Evolutionary conservation across 2,113 vertebrate species (phyloP), one percentile per base, ranked within the genome.

Genomic region (Neolamprologus toae): DNA sequence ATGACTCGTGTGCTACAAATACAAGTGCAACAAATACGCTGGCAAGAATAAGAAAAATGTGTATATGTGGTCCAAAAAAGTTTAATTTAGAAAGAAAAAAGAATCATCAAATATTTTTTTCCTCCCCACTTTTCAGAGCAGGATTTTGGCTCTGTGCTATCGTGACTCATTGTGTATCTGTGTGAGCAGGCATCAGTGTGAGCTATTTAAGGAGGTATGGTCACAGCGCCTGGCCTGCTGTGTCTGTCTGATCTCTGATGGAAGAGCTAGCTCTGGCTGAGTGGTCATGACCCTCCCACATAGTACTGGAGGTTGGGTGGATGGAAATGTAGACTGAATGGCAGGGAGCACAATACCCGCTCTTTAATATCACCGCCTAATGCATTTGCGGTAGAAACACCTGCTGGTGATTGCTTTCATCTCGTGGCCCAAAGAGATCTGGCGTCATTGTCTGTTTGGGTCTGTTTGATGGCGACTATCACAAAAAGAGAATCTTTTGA

Each of bases 241-340:
- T 61, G 89, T 91, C 37, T 86, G 85, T 84, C 80, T 91, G 89
- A 89, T 92, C 84, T 90, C 86, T 59, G 86, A 78, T 80, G 90
- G 80, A 80, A 82, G 87, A 85, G 53, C 81, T 42, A 90, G 90
- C 55, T 91, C 90, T 49, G 81, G 73, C 86, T 90, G 86, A 84
- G 84, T 13, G 91, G 89, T 91, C 88, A 42, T 85, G 90, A 94
- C 90, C 91, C 88, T 73, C 87, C 85, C 71, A 86, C 90, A 51
- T 9, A 66, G 81, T 47, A 49, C 14, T 14, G 33, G 31, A 80
- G 42, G 40, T 73, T 78, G 37, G 5, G 54, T 87, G 88, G 91
- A 85, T 81, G 82, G 81, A 91, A 84, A 85, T 82, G 59, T 73
- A 71, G 84, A 31, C 80, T 66, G 86, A 88, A 86, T 81, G 61